These are phyloP conservation scores for Formicarius rufipectus DNA, from an alignment of 2,113 vertebrate species.

Conservation along the genomic window DNA sequence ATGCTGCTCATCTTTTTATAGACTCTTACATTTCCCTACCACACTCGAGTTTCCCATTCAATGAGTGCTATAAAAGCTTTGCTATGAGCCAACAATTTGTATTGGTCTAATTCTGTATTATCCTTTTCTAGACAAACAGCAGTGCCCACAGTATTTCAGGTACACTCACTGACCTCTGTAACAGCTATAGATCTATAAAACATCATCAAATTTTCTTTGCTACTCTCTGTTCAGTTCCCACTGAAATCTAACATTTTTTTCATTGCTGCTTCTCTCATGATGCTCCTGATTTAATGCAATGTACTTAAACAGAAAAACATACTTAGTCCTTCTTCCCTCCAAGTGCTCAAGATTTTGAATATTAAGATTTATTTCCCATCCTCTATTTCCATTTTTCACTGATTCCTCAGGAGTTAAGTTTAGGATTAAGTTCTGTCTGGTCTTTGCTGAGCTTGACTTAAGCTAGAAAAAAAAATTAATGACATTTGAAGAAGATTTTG, in stretches of 20 bases:
- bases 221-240: background rate
- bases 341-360: background rate
- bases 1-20: background rate
- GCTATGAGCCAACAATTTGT: background rate
- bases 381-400: background rate
- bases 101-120: background rate
- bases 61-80: background rate
- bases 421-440: background rate
- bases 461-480: background rate
- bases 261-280: background rate
- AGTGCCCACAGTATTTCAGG: background rate
- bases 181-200: background rate
- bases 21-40: background rate
- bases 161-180: background rate
- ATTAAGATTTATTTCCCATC: background rate
- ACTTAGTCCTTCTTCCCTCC: background rate
- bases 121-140: background rate
- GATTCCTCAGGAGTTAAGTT: background rate
- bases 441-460: background rate
- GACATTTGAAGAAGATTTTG: conserved; percentile 34
- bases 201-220: background rate
- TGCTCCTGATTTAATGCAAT: accelerated
- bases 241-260: background rate
- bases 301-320: background rate
- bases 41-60: background rate